Base-by-base conservation (phyloP, 2,113 vertebrate genomes). In the Cochlearius cochlearius region DNA sequence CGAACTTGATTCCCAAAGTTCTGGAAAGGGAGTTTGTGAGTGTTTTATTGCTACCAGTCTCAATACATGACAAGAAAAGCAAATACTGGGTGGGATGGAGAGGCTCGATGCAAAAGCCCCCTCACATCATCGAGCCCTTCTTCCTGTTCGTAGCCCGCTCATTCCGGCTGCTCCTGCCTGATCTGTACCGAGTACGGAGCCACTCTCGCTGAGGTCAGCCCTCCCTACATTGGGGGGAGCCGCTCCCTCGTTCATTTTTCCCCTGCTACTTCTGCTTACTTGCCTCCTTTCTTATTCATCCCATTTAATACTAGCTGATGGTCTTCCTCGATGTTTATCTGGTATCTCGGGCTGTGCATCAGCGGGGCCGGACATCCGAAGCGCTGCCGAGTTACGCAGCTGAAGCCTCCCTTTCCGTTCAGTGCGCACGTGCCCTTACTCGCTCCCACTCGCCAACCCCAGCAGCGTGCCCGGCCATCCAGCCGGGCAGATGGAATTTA, bases 11-110 rank as follows among this genome's bases (percentile, higher is more conserved):
- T 82, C 92, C 72, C 2, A 0, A 74, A 86, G 82, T 79, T 77
- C 72, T 96, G 86, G 78, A 86, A 93, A 90, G 92, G 71, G 92
- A 92, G 47, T 84, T 90, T 88, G 64, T 67, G 43, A 80, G 41
- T 41, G 63, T 47, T 92, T 93, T 93, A 63, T 66, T 73, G 74
- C 58, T 90, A 67, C 77, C 53, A 43, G 36, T 60, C 85, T 90
- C 78, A n/a, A 32, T 26, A 43, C 1, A 14, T 4, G 59, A 45
- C 71, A 58, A 86, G 78, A 73, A 86, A 76, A 90, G 67, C 89
- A 77, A 75, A 73, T 25, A 34, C 39, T 4, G 72, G 81, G 79
- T 58, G 85, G 63, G 88, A 43, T 30, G 79, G 23, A 75, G n/a
- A 55, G 88, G 53, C 47, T 45, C 13, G 72, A 47, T 59, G 72